Conservation (phyloP, 2,113 vertebrate genomes). For the Tricholaema leucomelas region DNA sequence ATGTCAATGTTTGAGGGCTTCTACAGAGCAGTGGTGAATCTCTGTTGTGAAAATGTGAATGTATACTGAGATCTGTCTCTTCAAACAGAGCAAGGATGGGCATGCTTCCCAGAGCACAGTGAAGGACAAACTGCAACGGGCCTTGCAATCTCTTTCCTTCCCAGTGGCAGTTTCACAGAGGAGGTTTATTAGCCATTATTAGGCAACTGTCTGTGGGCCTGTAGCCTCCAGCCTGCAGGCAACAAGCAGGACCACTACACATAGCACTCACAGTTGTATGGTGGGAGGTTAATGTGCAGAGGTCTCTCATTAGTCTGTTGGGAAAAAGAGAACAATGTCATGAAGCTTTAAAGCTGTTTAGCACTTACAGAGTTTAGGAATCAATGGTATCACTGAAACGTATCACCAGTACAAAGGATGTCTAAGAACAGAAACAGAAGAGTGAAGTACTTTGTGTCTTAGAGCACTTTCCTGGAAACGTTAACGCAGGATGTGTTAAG, state of each 20-base stretch:
- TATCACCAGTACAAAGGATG: not conserved
- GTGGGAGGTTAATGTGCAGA: fast-evolving
- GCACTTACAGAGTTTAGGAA: not conserved
- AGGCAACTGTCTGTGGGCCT: not conserved
- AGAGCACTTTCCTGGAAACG: not conserved
- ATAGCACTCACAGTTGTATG: fast-evolving
- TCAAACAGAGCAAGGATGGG: not conserved
- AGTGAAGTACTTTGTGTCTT: not conserved
- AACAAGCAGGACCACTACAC: not conserved
- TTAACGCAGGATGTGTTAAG: fast-evolving
- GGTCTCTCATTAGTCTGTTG: not conserved
- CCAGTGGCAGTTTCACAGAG: not conserved
- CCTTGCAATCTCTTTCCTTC: not conserved
- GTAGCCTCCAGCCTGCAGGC: not conserved
- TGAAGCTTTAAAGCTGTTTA: not conserved
- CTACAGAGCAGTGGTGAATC: not conserved
- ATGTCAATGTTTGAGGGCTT: fast-evolving
- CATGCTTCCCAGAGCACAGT: fast-evolving
- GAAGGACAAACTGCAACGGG: not conserved
- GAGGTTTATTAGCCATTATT: not conserved
- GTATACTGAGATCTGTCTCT: not conserved
- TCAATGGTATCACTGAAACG: not conserved
- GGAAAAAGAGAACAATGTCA: not conserved
- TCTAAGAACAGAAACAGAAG: not conserved
- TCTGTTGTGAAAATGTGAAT: fast-evolving